These are phyloP conservation scores for Venusia cambrica DNA, from an alignment of 2,888 invertebrate species.

Conservation along the genomic window DNA sequence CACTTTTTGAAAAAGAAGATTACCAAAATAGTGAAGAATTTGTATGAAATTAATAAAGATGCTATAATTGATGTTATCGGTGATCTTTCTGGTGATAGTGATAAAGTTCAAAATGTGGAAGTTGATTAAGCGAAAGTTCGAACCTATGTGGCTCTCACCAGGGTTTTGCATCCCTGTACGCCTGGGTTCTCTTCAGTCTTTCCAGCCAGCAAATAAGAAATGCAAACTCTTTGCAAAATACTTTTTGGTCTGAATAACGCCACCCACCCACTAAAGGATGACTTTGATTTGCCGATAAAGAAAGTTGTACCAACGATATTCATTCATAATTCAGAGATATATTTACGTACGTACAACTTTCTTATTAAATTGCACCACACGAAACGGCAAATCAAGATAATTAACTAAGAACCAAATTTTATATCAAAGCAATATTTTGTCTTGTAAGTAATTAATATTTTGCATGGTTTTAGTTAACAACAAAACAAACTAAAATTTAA, in stretches of 20 bases:
- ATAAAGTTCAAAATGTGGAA: constrained; percentile 49
- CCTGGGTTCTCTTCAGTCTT: constrained; percentile 79
- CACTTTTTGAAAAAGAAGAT: constrained; percentile 31
- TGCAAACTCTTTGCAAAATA: constrained; percentile 77
- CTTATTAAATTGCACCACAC: constrained; percentile 33
- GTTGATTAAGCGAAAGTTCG: constrained; percentile 76
- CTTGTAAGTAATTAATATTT: constrained; percentile 23
- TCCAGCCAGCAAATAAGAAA: constrained; percentile 80
- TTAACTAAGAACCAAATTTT: constrained; percentile 35
- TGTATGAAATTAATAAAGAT: constrained; percentile 29
- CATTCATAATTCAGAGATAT: too few relatives aligned
- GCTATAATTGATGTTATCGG: constrained; percentile 33
- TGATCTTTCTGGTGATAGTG: constrained; percentile 42
- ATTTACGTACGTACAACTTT: too few relatives aligned
- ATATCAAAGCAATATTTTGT: constrained; percentile 48
- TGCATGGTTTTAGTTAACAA: constrained; percentile 9
- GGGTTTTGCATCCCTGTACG: constrained; percentile 81
- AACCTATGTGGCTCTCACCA: constrained; percentile 82
- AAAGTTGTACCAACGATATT: constrained; percentile 41
- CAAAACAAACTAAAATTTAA: constrained; percentile 17
- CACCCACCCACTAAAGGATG: constrained; percentile 52
- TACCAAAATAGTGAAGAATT: constrained; percentile 31
- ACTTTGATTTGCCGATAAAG: constrained; percentile 35
- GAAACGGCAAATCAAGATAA: constrained; percentile 39
- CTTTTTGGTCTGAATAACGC: constrained; percentile 53